phyloP scores from a whole-genome alignment of 2,888 invertebrate genomes.

The Zygogramma bicolorata region DNA sequence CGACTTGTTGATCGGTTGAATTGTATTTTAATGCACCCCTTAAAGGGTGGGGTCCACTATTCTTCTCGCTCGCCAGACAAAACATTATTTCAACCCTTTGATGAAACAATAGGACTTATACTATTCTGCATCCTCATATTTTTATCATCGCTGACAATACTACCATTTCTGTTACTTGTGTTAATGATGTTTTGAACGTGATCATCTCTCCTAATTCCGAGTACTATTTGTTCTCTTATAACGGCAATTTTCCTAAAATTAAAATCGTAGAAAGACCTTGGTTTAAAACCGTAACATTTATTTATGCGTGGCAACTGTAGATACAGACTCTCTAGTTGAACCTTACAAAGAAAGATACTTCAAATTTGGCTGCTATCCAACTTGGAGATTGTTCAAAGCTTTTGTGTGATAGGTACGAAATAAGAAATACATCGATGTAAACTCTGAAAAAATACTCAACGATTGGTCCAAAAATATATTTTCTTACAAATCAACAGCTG shows the following conservation, averaged over 20 bases:
- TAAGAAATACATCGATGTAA: constrained; percentile 29
- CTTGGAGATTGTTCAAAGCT: constrained; percentile 65
- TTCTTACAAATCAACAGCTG: constrained; percentile 7
- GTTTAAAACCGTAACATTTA: neutral
- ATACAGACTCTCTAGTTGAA: constrained; percentile 38
- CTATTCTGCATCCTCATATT: no score
- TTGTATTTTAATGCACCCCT: no score
- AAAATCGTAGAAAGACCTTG: constrained; percentile 2
- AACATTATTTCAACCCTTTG: no score
- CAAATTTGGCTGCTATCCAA: constrained; percentile 72
- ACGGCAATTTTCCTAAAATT: neutral
- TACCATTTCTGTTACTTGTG: no score
- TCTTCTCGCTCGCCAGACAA: no score
- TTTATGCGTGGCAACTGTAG: constrained; percentile 10
- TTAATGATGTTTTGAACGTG: no score
- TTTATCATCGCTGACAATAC: no score
- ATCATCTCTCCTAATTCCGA: neutral
- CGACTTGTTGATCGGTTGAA: no score
- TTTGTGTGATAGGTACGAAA: constrained; percentile 16
- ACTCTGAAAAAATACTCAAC: constrained; percentile 15
- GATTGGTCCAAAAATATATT: constrained; percentile 22
- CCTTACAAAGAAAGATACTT: constrained; percentile 64
- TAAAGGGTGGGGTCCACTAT: no score
- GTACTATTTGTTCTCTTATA: neutral
- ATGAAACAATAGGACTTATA: no score